A percentile compares a stretch with the other conserved stretches of the same genome.
phyloP scores from a whole-genome alignment of 2,113 vertebrate genomes.

The Meleagris gallopavo region DNA sequence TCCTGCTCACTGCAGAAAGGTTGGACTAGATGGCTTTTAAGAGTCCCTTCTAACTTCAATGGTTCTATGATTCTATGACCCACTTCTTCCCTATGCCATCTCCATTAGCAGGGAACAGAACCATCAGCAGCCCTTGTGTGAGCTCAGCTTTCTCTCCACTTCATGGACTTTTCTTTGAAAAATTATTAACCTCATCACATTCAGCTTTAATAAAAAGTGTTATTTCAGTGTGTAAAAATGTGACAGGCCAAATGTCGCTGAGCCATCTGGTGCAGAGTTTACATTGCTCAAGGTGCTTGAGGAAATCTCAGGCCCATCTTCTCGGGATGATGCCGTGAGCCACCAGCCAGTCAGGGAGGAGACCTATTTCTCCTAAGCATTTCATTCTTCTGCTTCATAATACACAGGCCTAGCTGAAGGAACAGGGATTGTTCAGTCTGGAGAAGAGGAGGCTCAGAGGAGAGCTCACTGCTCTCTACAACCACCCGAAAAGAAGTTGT shows the following conservation, averaged over 20 bases:
- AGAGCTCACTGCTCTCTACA: no score
- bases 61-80: no score
- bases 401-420: no score
- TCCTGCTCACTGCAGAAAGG: no score
- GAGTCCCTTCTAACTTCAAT: no score
- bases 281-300: neutral
- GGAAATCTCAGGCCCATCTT: neutral
- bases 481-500: no score
- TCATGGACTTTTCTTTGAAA: neutral
- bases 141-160: neutral
- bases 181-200: neutral
- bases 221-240: neutral
- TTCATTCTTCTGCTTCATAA: neutral
- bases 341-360: neutral
- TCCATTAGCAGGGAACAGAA: neutral
- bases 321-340: no score
- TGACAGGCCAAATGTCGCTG: neutral
- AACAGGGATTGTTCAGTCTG: no score
- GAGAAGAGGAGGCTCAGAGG: no score
- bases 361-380: neutral
- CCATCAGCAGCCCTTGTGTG: fast-evolving
- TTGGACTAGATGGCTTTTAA: no score
- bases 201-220: neutral
- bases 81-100: no score
- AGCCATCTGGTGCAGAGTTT: neutral